Base-by-base conservation (phyloP, 1,140 invertebrate genomes). In the Cyclargus thomasi region DNA sequence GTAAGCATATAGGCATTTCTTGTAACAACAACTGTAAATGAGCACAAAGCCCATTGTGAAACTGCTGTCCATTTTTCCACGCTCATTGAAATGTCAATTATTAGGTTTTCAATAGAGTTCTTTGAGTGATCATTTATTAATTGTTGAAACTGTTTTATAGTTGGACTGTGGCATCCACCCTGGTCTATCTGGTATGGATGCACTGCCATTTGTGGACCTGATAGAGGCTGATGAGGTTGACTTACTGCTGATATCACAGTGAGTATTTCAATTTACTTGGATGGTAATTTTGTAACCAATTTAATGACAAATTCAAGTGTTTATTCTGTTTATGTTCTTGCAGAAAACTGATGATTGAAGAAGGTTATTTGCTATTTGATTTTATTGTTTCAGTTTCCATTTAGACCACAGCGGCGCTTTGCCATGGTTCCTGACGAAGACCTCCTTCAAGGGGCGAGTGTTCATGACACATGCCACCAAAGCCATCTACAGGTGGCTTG, bases 391-490 rank as follows among this genome's bases (percentile, higher is more conserved):
- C 76, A 95, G 95, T 92, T 99, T 99, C 91, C 99, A 99, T 91
- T 92, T 99, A 81, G 99, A 99, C 83, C 99, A 99, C 89, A 98
- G 97, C 82, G 99, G 99, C 18, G 99, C 98, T 0, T 88, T 99
- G 67, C 99, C 99, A 0, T 99, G 98, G 97, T 99, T 99, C 85
- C 91, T 99, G 16, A 94, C 96, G 77, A 99, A 99, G 85, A 99
- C 99, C 0, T 97, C 95, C 65, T 99, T 99, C 82, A 99, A 98
- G 85, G 99, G 99, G 3, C 92, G 98, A 71, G 99, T 98, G 86
- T 99, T 99, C 81, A 99, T 99, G 99, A 99, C 99, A 0, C 99
- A 99, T 87, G 99, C 99, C 1, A 99, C 99, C 0, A 99, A 99
- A 93, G 99, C 99, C 17, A 99, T 99, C 79, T 99, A 99, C 85